Conservation (phyloP, 2,888 invertebrate genomes). For the Drosophila prostipennis region DNA sequence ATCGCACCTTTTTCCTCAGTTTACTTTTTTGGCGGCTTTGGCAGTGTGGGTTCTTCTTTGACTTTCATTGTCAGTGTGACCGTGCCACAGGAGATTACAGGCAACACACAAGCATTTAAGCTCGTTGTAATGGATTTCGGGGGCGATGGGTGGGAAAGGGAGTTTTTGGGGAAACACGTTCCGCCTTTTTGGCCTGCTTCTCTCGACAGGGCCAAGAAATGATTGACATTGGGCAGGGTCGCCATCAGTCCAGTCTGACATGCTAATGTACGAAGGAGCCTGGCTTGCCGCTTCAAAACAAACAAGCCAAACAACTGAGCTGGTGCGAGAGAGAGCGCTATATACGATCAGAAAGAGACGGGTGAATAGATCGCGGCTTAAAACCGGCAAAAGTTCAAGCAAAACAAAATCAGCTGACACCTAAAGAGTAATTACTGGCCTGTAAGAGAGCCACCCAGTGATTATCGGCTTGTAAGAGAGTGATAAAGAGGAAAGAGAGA, state of each 20-base stretch:
- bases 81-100: constrained; percentile 45
- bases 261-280: constrained; percentile 62
- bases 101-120: constrained; percentile 27
- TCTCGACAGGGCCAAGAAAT: constrained; percentile 53
- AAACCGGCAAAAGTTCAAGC: constrained; percentile 75
- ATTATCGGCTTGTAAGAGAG: constrained; percentile 11
- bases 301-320: constrained; percentile 30
- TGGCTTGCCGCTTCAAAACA: constrained; percentile 44
- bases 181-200: constrained; percentile 71
- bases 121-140: constrained; percentile 58
- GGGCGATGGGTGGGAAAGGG: constrained; percentile 7
- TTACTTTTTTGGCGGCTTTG: constrained; percentile 1
- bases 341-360: constrained; percentile 1
- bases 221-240: constrained; percentile 77
- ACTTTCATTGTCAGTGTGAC: constrained; percentile 58
- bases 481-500: constrained; percentile 1
- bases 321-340: constrained; percentile 1
- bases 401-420: constrained; percentile 78
- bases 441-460: constrained; percentile 7
- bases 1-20: background rate
- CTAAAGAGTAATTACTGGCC: constrained; percentile 14
- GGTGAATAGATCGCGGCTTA: constrained; percentile 21
- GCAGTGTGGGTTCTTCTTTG: constrained; percentile 9
- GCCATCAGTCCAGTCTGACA: constrained; percentile 52
- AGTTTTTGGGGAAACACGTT: constrained; percentile 59